Evolutionary conservation across 2,797 vertebrate species (phyloP).

Genomic region (Toxotes lorentzi): DNA sequence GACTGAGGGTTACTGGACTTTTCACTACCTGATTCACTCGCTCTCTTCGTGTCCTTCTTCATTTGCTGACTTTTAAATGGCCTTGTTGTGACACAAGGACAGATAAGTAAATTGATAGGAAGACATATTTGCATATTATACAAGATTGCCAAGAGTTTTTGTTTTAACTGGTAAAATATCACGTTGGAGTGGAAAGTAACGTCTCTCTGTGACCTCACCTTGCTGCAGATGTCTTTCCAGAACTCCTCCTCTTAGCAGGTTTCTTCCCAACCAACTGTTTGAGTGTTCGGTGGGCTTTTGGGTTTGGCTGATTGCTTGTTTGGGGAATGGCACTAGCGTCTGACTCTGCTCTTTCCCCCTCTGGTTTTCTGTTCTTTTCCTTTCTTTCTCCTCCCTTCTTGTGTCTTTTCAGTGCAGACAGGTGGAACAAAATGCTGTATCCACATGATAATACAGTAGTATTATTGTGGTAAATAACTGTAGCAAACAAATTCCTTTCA

Average conservation of each 20-base stretch:
- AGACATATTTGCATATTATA: background rate
- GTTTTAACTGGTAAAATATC: background rate
- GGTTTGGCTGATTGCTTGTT: background rate
- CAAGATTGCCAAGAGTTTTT: background rate
- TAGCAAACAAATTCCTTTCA: background rate
- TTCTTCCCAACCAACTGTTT: conserved; percentile 10
- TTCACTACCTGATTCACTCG: background rate
- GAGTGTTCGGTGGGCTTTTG: background rate
- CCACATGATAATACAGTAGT: background rate
- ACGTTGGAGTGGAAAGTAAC: background rate
- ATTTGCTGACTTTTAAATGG: conserved; percentile 8
- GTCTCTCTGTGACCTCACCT: conserved; percentile 19
- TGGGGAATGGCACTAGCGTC: background rate
- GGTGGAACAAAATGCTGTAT: background rate
- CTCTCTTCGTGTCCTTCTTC: conserved; percentile 16
- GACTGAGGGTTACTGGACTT: conserved; percentile 5
- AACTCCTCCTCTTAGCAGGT: background rate
- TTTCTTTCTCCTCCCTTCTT: background rate
- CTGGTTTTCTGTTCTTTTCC: conserved; percentile 2
- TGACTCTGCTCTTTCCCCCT: background rate
- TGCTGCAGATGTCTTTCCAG: background rate
- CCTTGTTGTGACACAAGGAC: conserved; percentile 39
- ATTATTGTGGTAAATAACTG: background rate
- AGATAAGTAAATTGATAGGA: background rate
- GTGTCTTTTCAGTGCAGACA: conserved; percentile 10